Base-by-base conservation (phyloP, 2,797 vertebrate species). In the Enteromius trimaculatus region DNA sequence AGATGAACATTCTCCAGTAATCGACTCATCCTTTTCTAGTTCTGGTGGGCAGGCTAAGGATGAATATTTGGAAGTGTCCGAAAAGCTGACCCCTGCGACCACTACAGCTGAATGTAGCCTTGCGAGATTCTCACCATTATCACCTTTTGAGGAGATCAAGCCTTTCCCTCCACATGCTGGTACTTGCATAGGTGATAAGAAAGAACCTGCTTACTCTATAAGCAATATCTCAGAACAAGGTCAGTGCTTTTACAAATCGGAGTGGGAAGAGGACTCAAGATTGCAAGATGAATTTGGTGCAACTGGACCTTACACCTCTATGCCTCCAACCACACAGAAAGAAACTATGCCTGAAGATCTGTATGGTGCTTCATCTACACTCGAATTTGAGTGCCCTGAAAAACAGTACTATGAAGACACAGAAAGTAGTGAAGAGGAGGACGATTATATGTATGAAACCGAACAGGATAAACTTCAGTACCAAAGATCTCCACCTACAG, bases 1-100 rank as follows among this genome's bases (percentile, higher is more conserved):
- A 89, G 95, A 96, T 7, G 95, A 96, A 85, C 92, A 92, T 79
- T 93, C 95, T 6, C 91, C 93, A 75, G 89, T 92, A 68, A 91
- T 93, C 82, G 94, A 93, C 49, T 89, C 90, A 75, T 87, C 94
- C 7, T 86, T 92, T 89, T 90, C 92, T 84, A 90, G 83, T 70
- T 92, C 94, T 37, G 86, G 89, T 84, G 93, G 93, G 2, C 60
- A 89, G 62, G 65, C 90, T 62, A 96, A 96, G 88, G 96, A 98
- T 21, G 96, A 97, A 81, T 99, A 98, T 88, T 89, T 99, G 78
- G 97, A 99, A 89, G 97, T 98, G 69, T 96, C 96, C 11, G 95
- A 97, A 84, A 96, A 96, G 91, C 92, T 94, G 58, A 86, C 86
- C 0, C 55, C 92, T 70, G 87, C 91, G 80, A 90, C 93, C 78